phyloP scores from a whole-genome alignment of 1,140 invertebrate genomes.

The Leptinotarsa lineolata region DNA sequence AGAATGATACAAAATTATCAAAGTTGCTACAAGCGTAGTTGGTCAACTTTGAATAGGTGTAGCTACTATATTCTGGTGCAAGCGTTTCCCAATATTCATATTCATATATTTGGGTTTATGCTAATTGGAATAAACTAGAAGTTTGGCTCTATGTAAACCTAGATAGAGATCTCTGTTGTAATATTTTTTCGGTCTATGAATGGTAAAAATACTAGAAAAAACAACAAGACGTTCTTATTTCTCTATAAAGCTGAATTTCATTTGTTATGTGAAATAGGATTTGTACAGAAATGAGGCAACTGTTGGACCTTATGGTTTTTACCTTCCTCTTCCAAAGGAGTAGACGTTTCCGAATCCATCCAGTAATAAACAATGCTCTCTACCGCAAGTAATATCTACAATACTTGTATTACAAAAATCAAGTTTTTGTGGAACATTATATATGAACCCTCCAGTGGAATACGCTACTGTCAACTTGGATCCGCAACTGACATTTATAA shows the following conservation, averaged over 20 bases:
- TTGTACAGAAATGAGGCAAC: no score
- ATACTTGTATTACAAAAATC: conserved; percentile 62
- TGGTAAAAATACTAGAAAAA: neutral
- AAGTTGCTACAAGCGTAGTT: no score
- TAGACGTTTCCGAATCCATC: conserved; percentile 74
- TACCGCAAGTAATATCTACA: conserved; percentile 72
- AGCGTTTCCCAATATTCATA: no score
- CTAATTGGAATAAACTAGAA: neutral
- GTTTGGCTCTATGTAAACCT: neutral
- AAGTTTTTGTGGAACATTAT: conserved; percentile 63
- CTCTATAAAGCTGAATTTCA: neutral
- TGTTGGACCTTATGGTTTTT: conserved; percentile 39
- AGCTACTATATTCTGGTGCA: no score
- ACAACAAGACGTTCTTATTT: neutral
- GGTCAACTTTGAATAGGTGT: no score
- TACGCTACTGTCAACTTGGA: conserved; percentile 58
- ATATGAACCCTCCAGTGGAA: conserved; percentile 61
- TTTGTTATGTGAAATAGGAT: neutral
- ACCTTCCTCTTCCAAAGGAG: conserved; percentile 82
- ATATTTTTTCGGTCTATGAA: neutral
- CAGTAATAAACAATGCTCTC: conserved; percentile 77
- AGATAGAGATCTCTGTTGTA: neutral
- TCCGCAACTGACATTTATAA: conserved; percentile 56
- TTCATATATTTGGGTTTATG: no score
- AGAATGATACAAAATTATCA: no score